These are phyloP conservation scores for Microtus oregoni DNA, from an alignment of 2,113 vertebrate genomes.

Conservation along the genomic window DNA sequence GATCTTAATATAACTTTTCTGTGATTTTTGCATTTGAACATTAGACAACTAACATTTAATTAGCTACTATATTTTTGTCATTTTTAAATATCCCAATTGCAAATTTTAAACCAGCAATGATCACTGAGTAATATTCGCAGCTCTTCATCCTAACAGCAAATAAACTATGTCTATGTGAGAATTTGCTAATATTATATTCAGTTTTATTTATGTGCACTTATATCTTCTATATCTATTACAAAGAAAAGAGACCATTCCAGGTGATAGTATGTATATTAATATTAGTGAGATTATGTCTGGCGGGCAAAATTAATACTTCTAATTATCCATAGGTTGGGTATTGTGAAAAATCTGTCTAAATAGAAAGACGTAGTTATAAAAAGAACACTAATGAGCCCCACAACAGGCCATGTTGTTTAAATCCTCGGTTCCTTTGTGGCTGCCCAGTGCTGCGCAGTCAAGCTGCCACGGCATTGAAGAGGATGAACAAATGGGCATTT, in stretches of 20 bases:
- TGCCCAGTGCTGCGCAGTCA: background rate
- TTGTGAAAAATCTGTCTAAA: conserved; percentile 30
- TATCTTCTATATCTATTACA: background rate
- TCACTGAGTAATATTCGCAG: background rate
- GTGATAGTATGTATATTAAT: background rate
- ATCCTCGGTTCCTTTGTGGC: background rate
- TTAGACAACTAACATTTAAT: background rate
- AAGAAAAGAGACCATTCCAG: background rate
- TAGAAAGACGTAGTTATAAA: background rate
- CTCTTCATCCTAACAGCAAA: background rate
- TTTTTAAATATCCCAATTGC: background rate
- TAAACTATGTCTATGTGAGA: background rate
- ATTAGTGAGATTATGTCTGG: background rate
- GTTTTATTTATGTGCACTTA: background rate
- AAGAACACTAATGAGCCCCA: background rate
- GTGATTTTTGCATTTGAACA: background rate
- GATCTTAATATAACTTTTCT: background rate
- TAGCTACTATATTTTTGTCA: background rate
- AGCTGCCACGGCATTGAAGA: background rate
- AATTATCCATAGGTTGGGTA: background rate
- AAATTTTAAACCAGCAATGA: background rate
- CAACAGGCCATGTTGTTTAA: background rate
- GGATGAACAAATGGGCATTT: background rate
- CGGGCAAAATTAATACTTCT: background rate
- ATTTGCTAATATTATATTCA: background rate